Base-by-base conservation (phyloP, 1,140 invertebrate genomes). In the Cecropterus lyciades region DNA sequence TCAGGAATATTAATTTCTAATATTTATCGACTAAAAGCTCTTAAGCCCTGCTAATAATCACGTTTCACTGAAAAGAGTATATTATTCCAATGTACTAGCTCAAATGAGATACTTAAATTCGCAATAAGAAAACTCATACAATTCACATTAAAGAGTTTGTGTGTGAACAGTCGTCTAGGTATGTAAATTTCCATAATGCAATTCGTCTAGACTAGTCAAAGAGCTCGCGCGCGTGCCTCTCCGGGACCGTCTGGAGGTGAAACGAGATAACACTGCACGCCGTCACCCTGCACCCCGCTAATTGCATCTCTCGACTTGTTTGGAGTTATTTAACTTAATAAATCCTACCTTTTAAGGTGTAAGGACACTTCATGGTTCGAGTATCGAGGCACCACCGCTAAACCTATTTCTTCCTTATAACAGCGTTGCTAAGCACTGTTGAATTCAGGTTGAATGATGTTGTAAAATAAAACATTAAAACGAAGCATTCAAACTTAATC, bases 141-240 rank as follows among this genome's bases (percentile, higher is more conserved):
- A 63, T 63, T 63, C 59, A 24, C 59, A 63, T 63, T 63, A 63
- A 63, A 63, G 48, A 63, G 59, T 63, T 63, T 51, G 46, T 53
- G 53, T 65, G 46, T 59, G 56, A 65, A 69, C 42, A 65, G 62
- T 43, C 67, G 67, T 59, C 67, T 59, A 69, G 67, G 67, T 69
- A 69, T 69, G 63, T 69, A 69, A 69, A 48, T 73, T 72, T 73
- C 75, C 74, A 51, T 63, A 63, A 63, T 63, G 59, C 59, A 63
- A 63, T 63, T 63, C 48, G 59, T 63, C 59, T 63, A 63, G 59
- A 63, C 59, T 63, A 63, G 59, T 63, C 59, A 63, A 63, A 62
- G 37, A 52, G 49, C 24, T 33, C 17, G 55, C 42, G 55, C 42
- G 57, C 59, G 48, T 63, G 59, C 48, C 57, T 62, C 59, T 15